Percentiles rank a stretch among this genome's conserved stretches.
phyloP scores from a whole-genome alignment of 2,888 invertebrate genomes.

The Ceraclea dissimilis region DNA sequence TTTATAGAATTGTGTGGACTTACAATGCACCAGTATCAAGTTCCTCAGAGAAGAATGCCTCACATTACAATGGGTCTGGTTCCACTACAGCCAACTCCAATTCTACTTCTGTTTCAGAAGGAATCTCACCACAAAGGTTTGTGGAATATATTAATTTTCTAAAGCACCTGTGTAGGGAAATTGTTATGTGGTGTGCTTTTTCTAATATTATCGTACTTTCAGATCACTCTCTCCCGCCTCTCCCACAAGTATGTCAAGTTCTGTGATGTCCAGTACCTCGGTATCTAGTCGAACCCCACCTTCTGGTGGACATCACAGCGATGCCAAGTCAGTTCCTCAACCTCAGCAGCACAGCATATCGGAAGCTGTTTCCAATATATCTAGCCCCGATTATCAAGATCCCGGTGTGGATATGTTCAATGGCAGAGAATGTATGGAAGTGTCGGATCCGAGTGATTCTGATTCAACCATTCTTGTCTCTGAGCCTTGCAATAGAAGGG shows the following conservation, averaged over 20 bases:
- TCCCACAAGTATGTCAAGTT: slow-evolving; percentile 81
- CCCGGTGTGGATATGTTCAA: slow-evolving; percentile 76
- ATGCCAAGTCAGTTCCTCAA: slow-evolving; percentile 32
- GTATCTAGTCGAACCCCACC: slow-evolving; percentile 56
- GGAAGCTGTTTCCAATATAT: slow-evolving; percentile 82
- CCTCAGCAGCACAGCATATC: slow-evolving; percentile 58
- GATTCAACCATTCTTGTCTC: slow-evolving; percentile 83
- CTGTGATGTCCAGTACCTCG: slow-evolving; percentile 74
- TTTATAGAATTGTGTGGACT: slow-evolving; percentile 78
- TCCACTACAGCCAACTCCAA: slow-evolving; percentile 51
- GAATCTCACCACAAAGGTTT: slow-evolving; percentile 44
- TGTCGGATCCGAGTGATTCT: slow-evolving; percentile 84
- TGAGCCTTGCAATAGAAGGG: slow-evolving; percentile 59
- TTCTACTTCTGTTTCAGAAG: slow-evolving; percentile 49
- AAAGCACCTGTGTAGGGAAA: not conserved
- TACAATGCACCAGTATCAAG: slow-evolving; percentile 79
- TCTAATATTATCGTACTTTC: slow-evolving; percentile 20
- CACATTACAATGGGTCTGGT: slow-evolving; percentile 53
- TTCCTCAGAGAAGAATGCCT: slow-evolving; percentile 48
- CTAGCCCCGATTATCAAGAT: slow-evolving; percentile 84
- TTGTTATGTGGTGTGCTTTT: not conserved
- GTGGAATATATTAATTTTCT: slow-evolving; percentile 24
- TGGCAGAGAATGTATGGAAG: slow-evolving; percentile 75
- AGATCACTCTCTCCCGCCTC: slow-evolving; percentile 69
- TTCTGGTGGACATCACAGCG: slow-evolving; percentile 29